Percentiles rank a stretch among this genome's conserved stretches.
phyloP scores from a whole-genome alignment of 2,888 invertebrate species.

The Acleris emargana region DNA sequence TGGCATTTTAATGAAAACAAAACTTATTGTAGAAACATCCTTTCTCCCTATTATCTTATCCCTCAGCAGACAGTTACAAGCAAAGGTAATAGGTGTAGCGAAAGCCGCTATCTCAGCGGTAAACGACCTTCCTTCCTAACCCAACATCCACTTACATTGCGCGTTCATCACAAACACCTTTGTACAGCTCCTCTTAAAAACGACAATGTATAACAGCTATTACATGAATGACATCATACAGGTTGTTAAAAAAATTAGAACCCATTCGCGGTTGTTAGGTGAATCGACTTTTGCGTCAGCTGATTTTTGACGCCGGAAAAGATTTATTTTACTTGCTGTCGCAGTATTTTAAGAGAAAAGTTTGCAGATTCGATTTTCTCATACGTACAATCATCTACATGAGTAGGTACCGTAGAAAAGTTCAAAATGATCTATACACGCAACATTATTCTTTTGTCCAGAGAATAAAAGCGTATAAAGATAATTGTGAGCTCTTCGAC shows the following conservation, averaged over 20 bases:
- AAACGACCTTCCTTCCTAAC: constrained; percentile 40
- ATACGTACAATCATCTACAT: no score
- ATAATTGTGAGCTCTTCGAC: no score
- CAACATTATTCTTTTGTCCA: no score
- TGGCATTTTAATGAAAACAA: neutral
- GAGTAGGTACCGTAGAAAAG: no score
- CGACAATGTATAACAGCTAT: constrained; percentile 17
- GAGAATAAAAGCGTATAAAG: no score
- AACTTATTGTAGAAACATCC: constrained; percentile 20
- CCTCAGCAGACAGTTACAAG: constrained; percentile 43
- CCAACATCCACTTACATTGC: constrained; percentile 22
- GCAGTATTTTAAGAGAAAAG: no score
- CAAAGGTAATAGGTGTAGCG: constrained; percentile 44
- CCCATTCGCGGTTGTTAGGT: neutral
- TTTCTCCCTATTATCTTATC: constrained; percentile 33
- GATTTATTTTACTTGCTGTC: no score
- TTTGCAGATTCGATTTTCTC: no score
- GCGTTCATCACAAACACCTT: constrained; percentile 12
- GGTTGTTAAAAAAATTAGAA: constrained; percentile 1
- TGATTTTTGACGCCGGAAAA: no score
- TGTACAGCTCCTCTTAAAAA: neutral
- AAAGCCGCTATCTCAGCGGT: constrained; percentile 43
- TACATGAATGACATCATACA: constrained; percentile 25
- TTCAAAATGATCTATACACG: no score
- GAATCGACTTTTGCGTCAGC: neutral